These are phyloP conservation scores for Leptopilina boulardi DNA, from an alignment of 1,140 invertebrate species.

Conservation along the genomic window DNA sequence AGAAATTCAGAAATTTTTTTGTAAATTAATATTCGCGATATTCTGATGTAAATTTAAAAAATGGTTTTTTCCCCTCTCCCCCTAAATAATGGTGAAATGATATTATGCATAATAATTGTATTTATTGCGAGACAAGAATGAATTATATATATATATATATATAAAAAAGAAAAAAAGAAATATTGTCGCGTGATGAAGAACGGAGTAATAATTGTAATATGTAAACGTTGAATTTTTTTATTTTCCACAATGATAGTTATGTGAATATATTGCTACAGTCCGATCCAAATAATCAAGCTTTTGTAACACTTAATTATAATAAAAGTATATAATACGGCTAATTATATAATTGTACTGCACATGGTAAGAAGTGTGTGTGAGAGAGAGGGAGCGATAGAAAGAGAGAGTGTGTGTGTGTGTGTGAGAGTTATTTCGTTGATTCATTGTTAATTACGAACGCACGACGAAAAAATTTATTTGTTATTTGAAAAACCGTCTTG, in stretches of 20 bases:
- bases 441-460: slow-evolving; percentile 19
- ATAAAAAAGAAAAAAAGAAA: slow-evolving; percentile 2
- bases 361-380: slow-evolving; percentile 16
- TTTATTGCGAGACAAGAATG: slow-evolving; percentile 57
- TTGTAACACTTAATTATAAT: slow-evolving; percentile 71
- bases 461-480: background rate
- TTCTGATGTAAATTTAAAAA: background rate
- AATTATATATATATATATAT: slow-evolving; percentile 14
- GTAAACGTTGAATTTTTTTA: slow-evolving; percentile 72
- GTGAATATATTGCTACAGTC: slow-evolving; percentile 75
- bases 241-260: slow-evolving; percentile 72
- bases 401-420: slow-evolving; percentile 13
- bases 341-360: slow-evolving; percentile 37
- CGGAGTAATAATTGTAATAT: slow-evolving; percentile 58
- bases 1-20: too few species aligned
- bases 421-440: background rate
- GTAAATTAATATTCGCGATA: background rate
- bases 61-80: background rate
- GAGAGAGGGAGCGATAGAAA: slow-evolving; percentile 27
- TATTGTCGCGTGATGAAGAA: slow-evolving; percentile 23
- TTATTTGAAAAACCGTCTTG: too few species aligned
- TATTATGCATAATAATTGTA: slow-evolving; percentile 54
- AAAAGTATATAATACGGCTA: slow-evolving; percentile 64
- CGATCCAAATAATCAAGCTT: slow-evolving; percentile 76
- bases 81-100: slow-evolving; percentile 22